Evolutionary conservation across 2,113 vertebrate genomes (phyloP), one percentile per base, ranked within the genome.

Genomic region (Pelecanoides urinatrix): DNA sequence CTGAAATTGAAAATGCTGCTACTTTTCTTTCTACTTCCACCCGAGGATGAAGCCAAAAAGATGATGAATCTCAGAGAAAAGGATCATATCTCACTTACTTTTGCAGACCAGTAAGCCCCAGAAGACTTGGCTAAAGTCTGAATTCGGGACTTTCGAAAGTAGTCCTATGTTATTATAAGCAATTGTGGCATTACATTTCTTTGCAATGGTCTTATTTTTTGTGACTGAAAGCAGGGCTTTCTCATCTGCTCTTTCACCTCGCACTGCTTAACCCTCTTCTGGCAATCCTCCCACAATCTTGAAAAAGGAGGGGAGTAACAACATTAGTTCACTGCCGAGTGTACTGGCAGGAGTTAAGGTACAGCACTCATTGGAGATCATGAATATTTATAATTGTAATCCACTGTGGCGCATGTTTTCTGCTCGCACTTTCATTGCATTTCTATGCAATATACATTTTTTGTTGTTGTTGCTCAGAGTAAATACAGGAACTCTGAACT

Each of bases 401-500:
- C 66, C 75, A 36, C 50, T 11, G 11, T 55, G 42, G 81, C 45
- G 87, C 34, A 4, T 34, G 71, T 59, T 90, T 94, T 73, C 82
- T 90, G 7, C 45, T 77, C 83, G 71, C n/a, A 40, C 61, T 85
- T 95, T 61, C 77, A 77, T 86, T 92, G 73, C 77, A 73, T 92
- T 95, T 79, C 86, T 50, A 92, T 63, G 86, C 80, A 85, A 93
- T 61, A 34, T 42, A 29, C 29, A 8, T 68, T 61, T 77, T 79
- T 42, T 68, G 56, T 50, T 25, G 22, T 52, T 55, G n/a, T 81
- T 86, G 34, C 71, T 92, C 74, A 66, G 67, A 92, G 92, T 92
- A 94, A 96, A 90, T 86, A 94, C 86, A 93, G 83, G 34, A 91
- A 90, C 70, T 86, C 71, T 36, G 84, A 92, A 90, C 96, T 93